Evolutionary conservation across 2,113 vertebrate genomes (phyloP).

Genomic region (Brachyistius frenatus): DNA sequence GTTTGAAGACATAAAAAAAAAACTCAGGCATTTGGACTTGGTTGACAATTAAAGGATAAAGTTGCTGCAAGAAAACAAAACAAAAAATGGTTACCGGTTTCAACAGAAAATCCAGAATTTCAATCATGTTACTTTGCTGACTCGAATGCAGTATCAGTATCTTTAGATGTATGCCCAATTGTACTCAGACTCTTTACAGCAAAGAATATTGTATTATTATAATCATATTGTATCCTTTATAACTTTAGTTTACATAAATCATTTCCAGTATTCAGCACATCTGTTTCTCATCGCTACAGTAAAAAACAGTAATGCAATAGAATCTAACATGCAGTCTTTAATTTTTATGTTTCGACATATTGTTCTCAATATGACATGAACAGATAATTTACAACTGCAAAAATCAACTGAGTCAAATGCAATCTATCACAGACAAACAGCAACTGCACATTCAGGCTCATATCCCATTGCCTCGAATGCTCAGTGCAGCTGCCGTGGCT

Average conservation of each 20-base stretch:
- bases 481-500: constrained; percentile 63
- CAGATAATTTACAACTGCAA: neutral
- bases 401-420: constrained; percentile 13
- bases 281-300: neutral
- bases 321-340: constrained; percentile 10
- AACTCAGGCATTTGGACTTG: neutral
- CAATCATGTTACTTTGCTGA: neutral
- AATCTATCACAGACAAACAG: constrained; percentile 46
- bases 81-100: neutral
- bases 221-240: too few relatives aligned
- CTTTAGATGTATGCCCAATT: too few relatives aligned
- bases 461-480: constrained; percentile 33
- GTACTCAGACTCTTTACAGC: too few relatives aligned
- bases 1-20: neutral
- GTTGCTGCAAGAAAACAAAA: neutral
- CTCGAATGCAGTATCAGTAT: too few relatives aligned
- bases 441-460: constrained; percentile 46
- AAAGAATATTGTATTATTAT: too few relatives aligned
- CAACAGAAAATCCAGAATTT: constrained; percentile 12
- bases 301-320: neutral
- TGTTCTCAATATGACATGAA: neutral
- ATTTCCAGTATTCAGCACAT: neutral
- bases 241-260: neutral
- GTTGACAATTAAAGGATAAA: neutral
- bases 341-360: constrained; percentile 13